Evolutionary conservation across 2,113 vertebrate species (phyloP).

Genomic region (Pseudolaguvia tuberculata): DNA sequence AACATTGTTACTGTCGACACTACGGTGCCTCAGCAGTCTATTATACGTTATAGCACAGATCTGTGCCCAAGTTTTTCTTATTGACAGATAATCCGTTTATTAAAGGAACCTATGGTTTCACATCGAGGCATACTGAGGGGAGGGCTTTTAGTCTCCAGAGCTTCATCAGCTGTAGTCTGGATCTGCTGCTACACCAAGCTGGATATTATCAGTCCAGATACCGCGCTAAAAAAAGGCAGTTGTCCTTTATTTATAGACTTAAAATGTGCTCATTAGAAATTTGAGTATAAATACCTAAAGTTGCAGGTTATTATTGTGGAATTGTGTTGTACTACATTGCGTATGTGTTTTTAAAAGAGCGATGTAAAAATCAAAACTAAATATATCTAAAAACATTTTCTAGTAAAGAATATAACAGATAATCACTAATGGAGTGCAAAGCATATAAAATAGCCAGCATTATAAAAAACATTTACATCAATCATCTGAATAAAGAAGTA

Average conservation of each 20-base stretch:
- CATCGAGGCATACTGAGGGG: background rate
- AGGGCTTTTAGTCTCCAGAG: background rate
- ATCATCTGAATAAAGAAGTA: no score
- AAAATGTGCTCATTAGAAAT: background rate
- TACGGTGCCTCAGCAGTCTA: conserved; percentile 7
- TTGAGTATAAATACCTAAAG: background rate
- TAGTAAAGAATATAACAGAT: no score
- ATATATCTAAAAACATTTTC: background rate
- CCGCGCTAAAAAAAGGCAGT: background rate
- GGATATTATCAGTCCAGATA: background rate
- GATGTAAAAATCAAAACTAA: background rate
- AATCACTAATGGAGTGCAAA: no score
- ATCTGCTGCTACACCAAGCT: background rate
- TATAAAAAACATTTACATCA: no score
- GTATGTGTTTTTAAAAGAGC: background rate
- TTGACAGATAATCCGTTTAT: conserved; percentile 7
- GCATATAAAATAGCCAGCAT: no score
- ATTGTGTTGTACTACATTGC: background rate
- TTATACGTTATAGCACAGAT: background rate
- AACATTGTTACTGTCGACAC: conserved; percentile 20
- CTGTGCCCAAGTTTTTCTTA: background rate
- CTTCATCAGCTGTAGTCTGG: background rate
- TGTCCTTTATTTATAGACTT: background rate
- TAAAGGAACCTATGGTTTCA: background rate
- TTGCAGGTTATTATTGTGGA: background rate